These are phyloP conservation scores for Cheirogaleus major DNA, from an alignment of 2,797 vertebrate species.

Conservation along the genomic window DNA sequence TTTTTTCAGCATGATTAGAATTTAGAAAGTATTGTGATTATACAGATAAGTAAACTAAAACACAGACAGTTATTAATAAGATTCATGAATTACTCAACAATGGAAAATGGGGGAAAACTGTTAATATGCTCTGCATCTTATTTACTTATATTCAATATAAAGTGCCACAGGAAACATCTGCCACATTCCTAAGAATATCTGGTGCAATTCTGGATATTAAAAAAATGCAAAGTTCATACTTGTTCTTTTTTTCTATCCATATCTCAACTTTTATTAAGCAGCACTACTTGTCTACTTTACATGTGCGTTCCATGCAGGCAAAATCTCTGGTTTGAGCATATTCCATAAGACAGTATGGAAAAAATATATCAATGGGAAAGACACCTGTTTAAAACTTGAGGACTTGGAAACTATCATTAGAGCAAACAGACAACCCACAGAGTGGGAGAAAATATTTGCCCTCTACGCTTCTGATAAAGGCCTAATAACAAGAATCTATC, in stretches of 20 bases:
- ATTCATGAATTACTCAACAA: background rate
- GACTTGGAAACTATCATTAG: too few species aligned
- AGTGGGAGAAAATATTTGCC: too few species aligned
- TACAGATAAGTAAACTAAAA: conserved; percentile 23
- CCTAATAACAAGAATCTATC: too few species aligned
- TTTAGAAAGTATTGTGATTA: conserved; percentile 19
- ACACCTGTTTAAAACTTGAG: background rate
- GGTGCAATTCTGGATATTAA: background rate
- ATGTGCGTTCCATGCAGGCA: background rate
- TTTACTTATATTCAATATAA: background rate
- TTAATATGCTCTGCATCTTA: background rate
- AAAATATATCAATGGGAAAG: background rate
- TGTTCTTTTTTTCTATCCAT: background rate
- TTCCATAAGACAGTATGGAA: background rate
- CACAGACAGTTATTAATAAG: background rate
- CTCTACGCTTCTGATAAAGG: too few species aligned
- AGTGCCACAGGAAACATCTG: background rate
- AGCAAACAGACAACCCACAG: too few species aligned
- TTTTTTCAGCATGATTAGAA: conserved; percentile 32
- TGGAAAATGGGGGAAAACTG: background rate
- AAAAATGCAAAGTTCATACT: background rate
- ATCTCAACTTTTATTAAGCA: background rate
- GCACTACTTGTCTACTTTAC: background rate
- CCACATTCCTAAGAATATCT: background rate
- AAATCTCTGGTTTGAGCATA: background rate